Base-by-base conservation (phyloP, 2,888 invertebrate species). In the Drosophila austrosaltans region DNA sequence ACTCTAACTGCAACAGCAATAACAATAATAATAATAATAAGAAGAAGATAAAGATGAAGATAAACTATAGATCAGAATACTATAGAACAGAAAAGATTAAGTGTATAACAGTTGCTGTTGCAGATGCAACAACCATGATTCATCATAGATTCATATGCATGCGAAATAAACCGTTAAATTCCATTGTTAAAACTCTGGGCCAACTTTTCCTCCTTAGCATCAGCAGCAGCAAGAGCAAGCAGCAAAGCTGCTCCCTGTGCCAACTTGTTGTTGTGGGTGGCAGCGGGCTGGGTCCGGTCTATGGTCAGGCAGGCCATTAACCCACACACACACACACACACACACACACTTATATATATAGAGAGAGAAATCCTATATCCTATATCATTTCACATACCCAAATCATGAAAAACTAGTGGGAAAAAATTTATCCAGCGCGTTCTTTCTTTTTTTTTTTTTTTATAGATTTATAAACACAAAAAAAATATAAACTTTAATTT, bases 401-500 rank as follows among this genome's bases (percentile, higher is more conserved):
- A 48, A 25, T 25, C 48, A 22, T 25, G 22, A 48, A 48, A 48
- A 22, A 48, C 20, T 48, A 25, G 48, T 22, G 25, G 25, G 12
- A 48, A 48, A 48, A 48, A 16, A 16, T 16, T 48, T 22, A 48
- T 25, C 22, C 10, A 48, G 48, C 48, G 48, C 48, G 48, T 48
- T 48, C 48, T 44, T 42, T 42, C 20, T 44, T 48, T 44, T 30
- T 30, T 48, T 48, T 48, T 48, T 48, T 48, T 48, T 48, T 48
- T 5, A 22, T 39, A 57, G 39, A 57, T 39, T 73, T 76, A 75
- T 87, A 82, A 78, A 79, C 78, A 79, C 78, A 30, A 74, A 75
- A 77, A 70, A 81, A 78, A 62, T 82, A 78, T 79, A 76, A 83
- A 83, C 66, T 67, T 75, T 57, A 71, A 77, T 69, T 79, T 80